Conservation (phyloP, 1,140 invertebrate species). For the Mya arenaria region DNA sequence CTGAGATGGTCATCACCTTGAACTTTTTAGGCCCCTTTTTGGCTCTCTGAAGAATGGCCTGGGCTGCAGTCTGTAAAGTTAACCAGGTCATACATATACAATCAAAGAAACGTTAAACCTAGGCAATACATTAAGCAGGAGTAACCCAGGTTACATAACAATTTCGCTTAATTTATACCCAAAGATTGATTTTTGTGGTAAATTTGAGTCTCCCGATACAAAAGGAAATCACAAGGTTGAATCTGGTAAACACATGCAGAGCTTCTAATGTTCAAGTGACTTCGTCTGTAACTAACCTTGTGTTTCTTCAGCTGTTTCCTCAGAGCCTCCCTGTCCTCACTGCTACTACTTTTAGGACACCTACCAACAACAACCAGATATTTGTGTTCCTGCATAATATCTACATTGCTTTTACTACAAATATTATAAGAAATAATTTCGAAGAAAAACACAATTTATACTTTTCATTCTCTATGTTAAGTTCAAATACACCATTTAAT, state of each 20-base stretch:
- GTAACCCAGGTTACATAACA: no score
- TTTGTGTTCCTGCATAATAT: no score
- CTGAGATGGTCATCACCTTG: neutral
- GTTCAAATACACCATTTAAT: neutral
- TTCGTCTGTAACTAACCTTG: no score
- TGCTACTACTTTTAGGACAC: slow-evolving; percentile 46
- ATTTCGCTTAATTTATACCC: no score
- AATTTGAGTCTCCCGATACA: no score
- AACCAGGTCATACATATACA: no score
- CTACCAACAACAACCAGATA: slow-evolving; percentile 6
- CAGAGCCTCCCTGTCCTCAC: slow-evolving; percentile 20
- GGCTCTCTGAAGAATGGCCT: slow-evolving; percentile 39
- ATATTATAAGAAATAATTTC: neutral
- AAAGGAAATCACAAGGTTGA: no score
- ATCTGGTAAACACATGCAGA: neutral
- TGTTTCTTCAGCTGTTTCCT: neutral
- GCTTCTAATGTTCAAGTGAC: neutral
- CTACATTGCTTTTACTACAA: neutral
- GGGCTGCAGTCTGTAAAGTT: slow-evolving; percentile 14
- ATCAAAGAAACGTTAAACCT: no score
- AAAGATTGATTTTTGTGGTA: no score
- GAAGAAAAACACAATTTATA: neutral
- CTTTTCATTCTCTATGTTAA: no score
- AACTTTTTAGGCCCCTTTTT: slow-evolving; percentile 36
- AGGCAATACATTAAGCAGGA: no score